A percentile compares a stretch with the other conserved stretches of the same genome.
These are phyloP conservation scores for Smutsia gigantea DNA, from an alignment of 2,797 vertebrate genomes.

Conservation along the genomic window DNA sequence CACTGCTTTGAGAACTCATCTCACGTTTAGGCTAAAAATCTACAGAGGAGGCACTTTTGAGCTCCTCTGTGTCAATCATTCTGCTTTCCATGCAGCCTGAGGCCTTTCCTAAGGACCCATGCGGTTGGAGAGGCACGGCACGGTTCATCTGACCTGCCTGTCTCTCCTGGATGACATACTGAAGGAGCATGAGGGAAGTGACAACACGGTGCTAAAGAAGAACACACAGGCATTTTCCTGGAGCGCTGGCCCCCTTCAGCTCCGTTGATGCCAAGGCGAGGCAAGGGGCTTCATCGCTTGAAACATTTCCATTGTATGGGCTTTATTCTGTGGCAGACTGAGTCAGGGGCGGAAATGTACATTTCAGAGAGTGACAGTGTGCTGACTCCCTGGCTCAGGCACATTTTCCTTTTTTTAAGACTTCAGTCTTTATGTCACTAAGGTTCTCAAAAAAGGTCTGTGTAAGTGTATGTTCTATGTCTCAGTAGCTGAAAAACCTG, in stretches of 20 bases:
- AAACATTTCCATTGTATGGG: background rate
- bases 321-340: background rate
- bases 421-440: background rate
- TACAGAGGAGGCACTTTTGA: background rate
- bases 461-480: background rate
- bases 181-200: accelerated
- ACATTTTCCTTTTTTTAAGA: background rate
- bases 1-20: background rate
- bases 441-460: background rate
- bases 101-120: background rate
- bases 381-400: background rate
- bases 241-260: background rate
- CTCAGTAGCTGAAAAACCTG: background rate
- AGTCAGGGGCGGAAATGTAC: background rate
- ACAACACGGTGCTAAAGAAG: background rate
- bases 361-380: background rate
- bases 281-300: background rate
- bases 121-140: background rate
- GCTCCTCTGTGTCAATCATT: background rate
- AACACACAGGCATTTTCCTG: background rate
- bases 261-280: background rate
- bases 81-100: background rate
- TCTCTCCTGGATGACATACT: accelerated
- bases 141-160: accelerated
- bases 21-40: background rate